A percentile compares a stretch with the other conserved stretches of the same genome.
These are phyloP conservation scores for Myrmophylax atrothorax DNA, from an alignment of 2,113 vertebrate genomes.

Conservation along the genomic window DNA sequence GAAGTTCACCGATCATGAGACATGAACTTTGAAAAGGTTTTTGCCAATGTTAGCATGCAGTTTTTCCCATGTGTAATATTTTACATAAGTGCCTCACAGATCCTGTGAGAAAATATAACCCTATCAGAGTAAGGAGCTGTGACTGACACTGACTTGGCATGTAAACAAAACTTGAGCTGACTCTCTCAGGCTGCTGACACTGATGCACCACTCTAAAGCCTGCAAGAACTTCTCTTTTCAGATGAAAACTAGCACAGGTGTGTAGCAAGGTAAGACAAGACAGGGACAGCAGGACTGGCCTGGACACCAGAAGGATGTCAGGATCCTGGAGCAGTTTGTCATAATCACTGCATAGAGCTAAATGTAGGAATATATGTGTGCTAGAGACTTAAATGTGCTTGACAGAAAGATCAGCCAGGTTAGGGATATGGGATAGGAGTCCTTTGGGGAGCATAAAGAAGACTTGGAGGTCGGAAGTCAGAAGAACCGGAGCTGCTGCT, in stretches of 20 bases:
- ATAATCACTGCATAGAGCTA: not conserved
- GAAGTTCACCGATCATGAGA: not conserved
- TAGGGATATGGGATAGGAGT: fast-evolving
- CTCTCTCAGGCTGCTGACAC: not conserved
- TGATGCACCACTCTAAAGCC: not conserved
- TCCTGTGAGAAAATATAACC: not conserved
- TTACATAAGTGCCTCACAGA: not conserved
- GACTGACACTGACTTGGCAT: not conserved
- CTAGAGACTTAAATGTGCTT: not conserved
- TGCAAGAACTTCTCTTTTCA: not conserved
- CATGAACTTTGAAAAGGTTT: not conserved
- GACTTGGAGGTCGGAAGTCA: not conserved
- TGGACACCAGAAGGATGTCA: not conserved
- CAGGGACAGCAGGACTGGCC: not conserved
- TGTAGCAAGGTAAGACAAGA: not conserved
- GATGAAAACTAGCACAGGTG: not conserved
- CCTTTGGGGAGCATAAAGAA: not conserved
- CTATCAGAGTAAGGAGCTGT: not conserved
- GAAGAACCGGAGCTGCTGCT: not conserved
- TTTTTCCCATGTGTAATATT: not conserved
- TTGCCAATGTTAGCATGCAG: not conserved
- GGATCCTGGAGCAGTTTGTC: not conserved
- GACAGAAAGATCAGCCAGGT: not conserved
- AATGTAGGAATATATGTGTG: not conserved
- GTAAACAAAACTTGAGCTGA: not conserved